phyloP scores from a whole-genome alignment of 2,113 vertebrate genomes.

The Ailurus styani region DNA sequence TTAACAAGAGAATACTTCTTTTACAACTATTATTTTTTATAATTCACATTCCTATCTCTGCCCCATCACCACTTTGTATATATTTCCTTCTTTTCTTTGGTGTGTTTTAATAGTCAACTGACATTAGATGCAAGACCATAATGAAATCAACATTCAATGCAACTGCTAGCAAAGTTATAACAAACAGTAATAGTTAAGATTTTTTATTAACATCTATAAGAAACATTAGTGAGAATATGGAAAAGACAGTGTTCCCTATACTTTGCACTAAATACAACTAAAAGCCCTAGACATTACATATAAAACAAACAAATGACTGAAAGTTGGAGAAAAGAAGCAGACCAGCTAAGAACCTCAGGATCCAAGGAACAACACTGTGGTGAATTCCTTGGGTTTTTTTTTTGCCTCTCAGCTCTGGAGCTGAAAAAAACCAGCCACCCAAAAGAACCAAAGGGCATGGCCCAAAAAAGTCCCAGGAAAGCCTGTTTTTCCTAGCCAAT shows the following conservation, averaged over 20 bases:
- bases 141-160: neutral
- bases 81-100: neutral
- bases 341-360: neutral
- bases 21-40: neutral
- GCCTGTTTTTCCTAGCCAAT: neutral
- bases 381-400: neutral
- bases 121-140: neutral
- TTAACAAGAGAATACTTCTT: neutral
- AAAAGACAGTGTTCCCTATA: neutral
- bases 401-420: neutral
- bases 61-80: neutral
- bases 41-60: neutral
- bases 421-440: neutral
- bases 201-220: neutral
- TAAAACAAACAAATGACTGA: neutral
- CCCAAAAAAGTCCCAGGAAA: neutral
- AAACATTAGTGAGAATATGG: neutral
- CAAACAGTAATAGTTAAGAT: neutral
- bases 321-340: neutral
- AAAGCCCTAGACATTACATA: neutral
- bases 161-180: neutral
- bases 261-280: neutral
- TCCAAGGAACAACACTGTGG: neutral
- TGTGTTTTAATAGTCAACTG: neutral
- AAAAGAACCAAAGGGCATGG: neutral